phyloP scores from a whole-genome alignment of 2,888 invertebrate genomes.

The Acleris holmiana region DNA sequence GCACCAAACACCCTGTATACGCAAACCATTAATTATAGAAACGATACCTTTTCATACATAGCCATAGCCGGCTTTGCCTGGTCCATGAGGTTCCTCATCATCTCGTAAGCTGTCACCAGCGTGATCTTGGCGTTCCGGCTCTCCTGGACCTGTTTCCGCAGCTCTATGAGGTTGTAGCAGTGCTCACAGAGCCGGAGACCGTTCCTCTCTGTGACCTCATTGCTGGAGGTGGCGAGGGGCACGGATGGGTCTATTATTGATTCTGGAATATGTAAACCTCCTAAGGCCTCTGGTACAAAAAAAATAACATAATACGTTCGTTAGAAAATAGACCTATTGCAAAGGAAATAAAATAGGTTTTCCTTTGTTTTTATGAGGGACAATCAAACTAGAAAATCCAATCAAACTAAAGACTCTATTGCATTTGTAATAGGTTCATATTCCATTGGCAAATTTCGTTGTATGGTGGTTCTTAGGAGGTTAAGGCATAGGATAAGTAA shows the following conservation, averaged over 20 bases:
- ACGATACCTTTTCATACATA: slow-evolving; percentile 86
- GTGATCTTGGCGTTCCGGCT: slow-evolving; percentile 91
- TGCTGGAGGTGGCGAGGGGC: slow-evolving; percentile 54
- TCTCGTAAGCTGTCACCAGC: slow-evolving; percentile 92
- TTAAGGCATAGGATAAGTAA: no score
- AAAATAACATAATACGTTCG: no score
- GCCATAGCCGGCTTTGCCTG: slow-evolving; percentile 88
- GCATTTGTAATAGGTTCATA: no score
- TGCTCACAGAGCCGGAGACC: slow-evolving; percentile 89
- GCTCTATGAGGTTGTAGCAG: slow-evolving; percentile 91
- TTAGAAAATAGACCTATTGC: no score
- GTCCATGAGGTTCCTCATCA: slow-evolving; percentile 90
- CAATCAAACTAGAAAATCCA: no score
- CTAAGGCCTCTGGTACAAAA: no score
- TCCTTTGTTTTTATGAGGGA: no score
- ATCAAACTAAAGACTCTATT: no score
- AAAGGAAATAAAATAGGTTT: no score
- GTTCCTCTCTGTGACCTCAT: slow-evolving; percentile 80
- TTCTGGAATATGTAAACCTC: slow-evolving; percentile 50
- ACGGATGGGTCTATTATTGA: slow-evolving; percentile 78
- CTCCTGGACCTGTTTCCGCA: slow-evolving; percentile 91
- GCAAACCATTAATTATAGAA: background rate
- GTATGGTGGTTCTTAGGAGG: no score
- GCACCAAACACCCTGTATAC: no score
- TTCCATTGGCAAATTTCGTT: no score